phyloP scores from a whole-genome alignment of 2,888 invertebrate genomes.

The Rotaria sp. region DNA sequence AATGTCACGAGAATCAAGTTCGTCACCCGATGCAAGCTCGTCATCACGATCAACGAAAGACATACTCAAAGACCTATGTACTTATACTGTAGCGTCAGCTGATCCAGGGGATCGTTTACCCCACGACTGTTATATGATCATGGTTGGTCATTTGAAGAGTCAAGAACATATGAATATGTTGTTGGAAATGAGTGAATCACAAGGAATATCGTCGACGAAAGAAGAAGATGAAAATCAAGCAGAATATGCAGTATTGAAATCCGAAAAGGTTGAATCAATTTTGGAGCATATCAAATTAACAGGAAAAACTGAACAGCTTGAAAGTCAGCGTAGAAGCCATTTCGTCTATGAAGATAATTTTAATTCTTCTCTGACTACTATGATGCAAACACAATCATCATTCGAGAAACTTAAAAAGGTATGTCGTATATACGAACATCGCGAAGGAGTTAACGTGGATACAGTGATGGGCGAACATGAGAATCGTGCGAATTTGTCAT shows the following conservation, averaged over 20 bases:
- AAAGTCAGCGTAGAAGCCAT: background rate
- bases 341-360: background rate
- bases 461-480: background rate
- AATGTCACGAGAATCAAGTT: no score
- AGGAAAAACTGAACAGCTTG: background rate
- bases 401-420: background rate
- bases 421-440: background rate
- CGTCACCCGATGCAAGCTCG: no score
- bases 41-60: no score
- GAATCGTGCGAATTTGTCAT: background rate
- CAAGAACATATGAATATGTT: no score
- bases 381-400: background rate
- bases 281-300: background rate
- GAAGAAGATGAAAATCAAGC: background rate
- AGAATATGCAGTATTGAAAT: background rate
- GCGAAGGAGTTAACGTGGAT: background rate
- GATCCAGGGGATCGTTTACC: no score
- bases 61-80: no score
- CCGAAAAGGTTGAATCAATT: background rate
- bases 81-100: no score
- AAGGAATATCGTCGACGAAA: no score
- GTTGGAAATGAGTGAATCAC: no score
- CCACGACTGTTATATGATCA: no score
- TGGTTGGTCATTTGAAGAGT: no score
- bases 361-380: background rate